Evolutionary conservation across 2,888 invertebrate species (phyloP), one percentile per base, ranked within the genome.

Genomic region (Odontothrips loti): DNA sequence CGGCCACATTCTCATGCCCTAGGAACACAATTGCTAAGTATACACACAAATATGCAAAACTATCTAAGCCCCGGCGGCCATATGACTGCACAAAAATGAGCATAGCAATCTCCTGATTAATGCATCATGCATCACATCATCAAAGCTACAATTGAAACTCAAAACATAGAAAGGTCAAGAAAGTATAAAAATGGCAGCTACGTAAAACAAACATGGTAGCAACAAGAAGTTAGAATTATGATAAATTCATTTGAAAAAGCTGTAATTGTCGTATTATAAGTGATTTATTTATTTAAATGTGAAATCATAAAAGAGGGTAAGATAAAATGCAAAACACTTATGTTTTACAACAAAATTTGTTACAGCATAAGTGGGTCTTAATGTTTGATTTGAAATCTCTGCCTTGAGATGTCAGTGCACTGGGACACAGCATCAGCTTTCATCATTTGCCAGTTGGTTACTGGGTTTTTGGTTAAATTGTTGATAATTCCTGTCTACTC

Each of bases 11-110:
- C 68, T 75, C 68, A 75, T 75, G 68, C 68, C 68, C 68, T 68
- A 68, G 68, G 6, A 68, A 23, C 68, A 75, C 27, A 75, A 75
- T 27, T 27, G 27, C 68, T 75, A 75, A 75, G 68, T 27, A 75
- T 75, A 75, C 68, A 75, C 68, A 75, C 27, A 75, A 27, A 75
- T 75, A 75, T 75, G 68, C 68, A 75, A 27, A 75, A 75, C 68
- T 75, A 75, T 75, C 68, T 23, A 75, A 75, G 68, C 68, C 68
- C n/a, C 20, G 58, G 20, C n/a, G 17, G 68, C 12, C 68, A 75
- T 27, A 27, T 75, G 27, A 23, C 68, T 75, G 68, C 68, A 75
- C 23, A 75, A 75, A 12, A 75, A 75, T 75, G 23, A 75, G 68
- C 68, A 75, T 27, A 27, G 68, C 68, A 27, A 75, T 27, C 68